These are phyloP conservation scores for Palythoa grandis DNA, from an alignment of 92 coral and sea anemone species.

Conservation along the genomic window DNA sequence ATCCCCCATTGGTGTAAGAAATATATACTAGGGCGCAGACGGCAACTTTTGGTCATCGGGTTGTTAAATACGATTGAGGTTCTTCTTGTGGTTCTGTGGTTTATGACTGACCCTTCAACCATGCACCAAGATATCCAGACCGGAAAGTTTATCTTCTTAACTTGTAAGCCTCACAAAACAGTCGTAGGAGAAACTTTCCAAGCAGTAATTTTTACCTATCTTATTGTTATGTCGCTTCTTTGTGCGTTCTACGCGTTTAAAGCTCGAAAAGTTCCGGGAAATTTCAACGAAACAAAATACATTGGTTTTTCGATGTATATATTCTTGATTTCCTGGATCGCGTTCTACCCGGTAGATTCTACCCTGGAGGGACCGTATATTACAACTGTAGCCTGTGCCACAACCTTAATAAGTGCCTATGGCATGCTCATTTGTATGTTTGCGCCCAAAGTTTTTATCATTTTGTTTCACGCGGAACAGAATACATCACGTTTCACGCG, in stretches of 20 bases:
- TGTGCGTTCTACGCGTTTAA: constrained; percentile 81
- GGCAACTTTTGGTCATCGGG: constrained; percentile 50
- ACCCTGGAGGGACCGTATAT: constrained; percentile 62
- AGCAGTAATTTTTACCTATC: constrained; percentile 53
- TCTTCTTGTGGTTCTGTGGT: constrained; percentile 48
- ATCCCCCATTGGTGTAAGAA: constrained; percentile 56
- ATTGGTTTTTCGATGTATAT: constrained; percentile 82
- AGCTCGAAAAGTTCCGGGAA: constrained; percentile 81
- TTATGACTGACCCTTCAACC: constrained; percentile 45
- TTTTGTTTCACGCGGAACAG: constrained; percentile 71
- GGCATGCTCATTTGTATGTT: constrained; percentile 80
- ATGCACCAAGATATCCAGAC: constrained; percentile 46
- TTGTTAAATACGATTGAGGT: constrained; percentile 48
- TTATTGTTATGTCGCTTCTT: constrained; percentile 62
- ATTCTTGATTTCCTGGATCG: constrained; percentile 69
- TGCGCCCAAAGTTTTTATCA: constrained; percentile 69
- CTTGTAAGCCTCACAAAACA: constrained; percentile 58
- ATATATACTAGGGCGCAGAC: constrained; percentile 51
- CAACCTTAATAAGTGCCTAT: constrained; percentile 70
- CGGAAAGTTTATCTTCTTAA: constrained; percentile 49
- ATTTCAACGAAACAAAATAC: constrained; percentile 83
- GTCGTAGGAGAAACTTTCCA: constrained; percentile 55
- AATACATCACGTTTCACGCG: constrained; percentile 59
- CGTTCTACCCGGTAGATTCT: constrained; percentile 72
- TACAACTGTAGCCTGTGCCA: constrained; percentile 65